Conservation (phyloP, 2,797 vertebrate genomes). For the Emydoidea blandingii region DNA sequence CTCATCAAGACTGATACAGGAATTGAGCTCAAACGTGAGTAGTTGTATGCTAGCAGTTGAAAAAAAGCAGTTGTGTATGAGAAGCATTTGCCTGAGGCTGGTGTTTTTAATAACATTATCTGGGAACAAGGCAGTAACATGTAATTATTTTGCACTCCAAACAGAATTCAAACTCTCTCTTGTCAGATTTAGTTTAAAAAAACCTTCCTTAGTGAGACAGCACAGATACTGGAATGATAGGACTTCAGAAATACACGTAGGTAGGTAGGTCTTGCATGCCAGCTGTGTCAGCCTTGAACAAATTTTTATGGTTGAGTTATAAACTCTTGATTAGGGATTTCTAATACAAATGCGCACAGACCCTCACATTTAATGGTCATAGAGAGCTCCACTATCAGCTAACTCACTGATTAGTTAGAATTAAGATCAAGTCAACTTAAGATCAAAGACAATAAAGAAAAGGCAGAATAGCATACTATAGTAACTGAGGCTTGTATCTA, state of each 20-base stretch:
- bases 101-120: background rate
- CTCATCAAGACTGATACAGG: background rate
- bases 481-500: background rate
- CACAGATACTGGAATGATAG: background rate
- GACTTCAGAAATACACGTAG: background rate
- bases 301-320: background rate
- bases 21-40: background rate
- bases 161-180: background rate
- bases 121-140: background rate
- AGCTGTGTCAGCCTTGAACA: background rate
- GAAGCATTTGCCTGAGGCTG: background rate
- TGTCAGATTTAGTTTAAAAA: background rate
- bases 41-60: background rate
- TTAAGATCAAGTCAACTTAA: background rate
- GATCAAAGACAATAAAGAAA: background rate
- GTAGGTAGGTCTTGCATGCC: background rate
- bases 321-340: background rate
- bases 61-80: background rate
- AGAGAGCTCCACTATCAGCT: background rate
- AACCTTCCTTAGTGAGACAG: background rate
- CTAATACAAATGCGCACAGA: background rate
- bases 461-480: background rate
- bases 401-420: background rate
- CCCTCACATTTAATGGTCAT: background rate
- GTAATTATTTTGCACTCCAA: background rate